Base-by-base conservation (phyloP, 1,140 invertebrate genomes). In the Sitophilus oryzae region DNA sequence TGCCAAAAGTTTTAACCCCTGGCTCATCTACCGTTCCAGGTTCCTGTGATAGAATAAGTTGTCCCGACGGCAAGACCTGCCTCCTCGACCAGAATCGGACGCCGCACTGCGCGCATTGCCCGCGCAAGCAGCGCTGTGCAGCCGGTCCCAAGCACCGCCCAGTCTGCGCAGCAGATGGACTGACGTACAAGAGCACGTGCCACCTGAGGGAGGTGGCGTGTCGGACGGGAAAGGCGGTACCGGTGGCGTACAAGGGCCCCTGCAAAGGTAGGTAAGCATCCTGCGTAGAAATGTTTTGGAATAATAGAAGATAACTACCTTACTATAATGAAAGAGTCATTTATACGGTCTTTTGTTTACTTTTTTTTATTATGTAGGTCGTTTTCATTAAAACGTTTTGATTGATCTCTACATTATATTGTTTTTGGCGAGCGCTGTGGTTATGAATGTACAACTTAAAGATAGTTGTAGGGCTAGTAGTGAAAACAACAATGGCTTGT, bases 111-210 rank as follows among this genome's bases (percentile, higher is more conserved):
- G 87, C 91, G 48, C 79, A 80, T 54, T 92, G 89, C 72, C 74
- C 79, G 43, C 80, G 82, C 41, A 79, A 80, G 62, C 90, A 88
- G 72, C 43, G 46, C 19, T 19, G 15, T n/a, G 78, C 78, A 35
- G 68, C 71, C 45, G 70, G 73, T 45, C 66, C 74, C 36, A 60
- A 71, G 53, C 70, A 71, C 50, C 73, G 80, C 64, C 80, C 82
- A 35, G 85, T 94, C 8, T 95, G 91, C 75, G 93, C 89, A 1
- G 82, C 83, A 30, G 90, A 95, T 75, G 89, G 88, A 15, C 76
- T 83, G 54, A 93, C 91, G 20, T 95, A 95, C 75, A 81, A 82
- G 52, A 91, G 87, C 70, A 78, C 85, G 53, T 95, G 93, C 76
- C 85, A 92, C 71, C 77, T 95, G 66, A 79, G 85, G 64, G 82